phyloP scores from a whole-genome alignment of 2,888 invertebrate genomes.

The Neuroscelio doddi region DNA sequence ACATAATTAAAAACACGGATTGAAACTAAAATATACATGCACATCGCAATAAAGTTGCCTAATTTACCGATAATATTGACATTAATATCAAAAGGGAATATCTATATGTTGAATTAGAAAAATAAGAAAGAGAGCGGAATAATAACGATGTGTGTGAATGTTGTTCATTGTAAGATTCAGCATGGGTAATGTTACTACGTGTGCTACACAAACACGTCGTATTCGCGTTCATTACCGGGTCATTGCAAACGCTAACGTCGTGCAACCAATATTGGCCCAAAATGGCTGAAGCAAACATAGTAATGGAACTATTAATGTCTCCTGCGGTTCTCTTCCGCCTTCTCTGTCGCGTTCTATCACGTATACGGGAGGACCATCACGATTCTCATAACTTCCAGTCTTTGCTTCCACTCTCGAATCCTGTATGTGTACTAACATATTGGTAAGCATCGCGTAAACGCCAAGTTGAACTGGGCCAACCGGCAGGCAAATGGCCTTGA shows the following conservation, averaged over 20 bases:
- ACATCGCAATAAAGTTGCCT: no score
- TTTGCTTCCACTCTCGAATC: slow-evolving; percentile 38
- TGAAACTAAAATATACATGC: no score
- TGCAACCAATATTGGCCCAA: not conserved
- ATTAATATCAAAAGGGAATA: not conserved
- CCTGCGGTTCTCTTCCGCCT: slow-evolving; percentile 17
- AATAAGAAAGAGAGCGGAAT: not conserved
- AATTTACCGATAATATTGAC: no score
- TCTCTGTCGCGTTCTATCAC: slow-evolving; percentile 12
- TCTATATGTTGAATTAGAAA: not conserved
- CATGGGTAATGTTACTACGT: slow-evolving; percentile 1
- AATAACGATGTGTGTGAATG: not conserved
- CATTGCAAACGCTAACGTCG: slow-evolving; percentile 1
- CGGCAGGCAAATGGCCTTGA: slow-evolving; percentile 17
- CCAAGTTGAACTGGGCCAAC: slow-evolving; percentile 16
- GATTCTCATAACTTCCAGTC: slow-evolving; percentile 59
- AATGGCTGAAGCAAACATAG: not conserved
- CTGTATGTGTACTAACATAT: not conserved
- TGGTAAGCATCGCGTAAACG: not conserved
- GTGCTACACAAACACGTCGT: not conserved
- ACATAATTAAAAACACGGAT: not conserved
- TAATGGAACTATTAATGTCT: slow-evolving; percentile 16
- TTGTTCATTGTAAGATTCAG: not conserved
- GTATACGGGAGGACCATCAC: slow-evolving; percentile 46
- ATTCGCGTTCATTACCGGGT: not conserved